Evolutionary conservation across 2,797 vertebrate genomes (phyloP).

Genomic region (Danio choprae): DNA sequence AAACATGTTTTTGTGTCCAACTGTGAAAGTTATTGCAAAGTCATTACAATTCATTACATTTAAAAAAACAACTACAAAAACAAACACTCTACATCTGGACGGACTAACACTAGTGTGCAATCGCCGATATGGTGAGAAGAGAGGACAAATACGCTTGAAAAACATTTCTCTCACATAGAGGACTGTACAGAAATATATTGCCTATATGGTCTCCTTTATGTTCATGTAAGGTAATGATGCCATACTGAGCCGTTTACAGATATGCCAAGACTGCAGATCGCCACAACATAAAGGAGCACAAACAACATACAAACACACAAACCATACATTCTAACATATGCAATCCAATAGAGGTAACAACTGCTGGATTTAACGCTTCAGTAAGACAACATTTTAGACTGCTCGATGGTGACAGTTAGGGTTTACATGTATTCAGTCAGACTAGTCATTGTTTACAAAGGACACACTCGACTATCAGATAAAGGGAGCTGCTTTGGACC

Average conservation of each 20-base stretch:
- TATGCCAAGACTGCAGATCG: conserved; percentile 26
- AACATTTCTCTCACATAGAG: not conserved
- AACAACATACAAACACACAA: conserved; percentile 26
- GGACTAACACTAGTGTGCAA: not conserved
- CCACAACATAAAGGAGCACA: conserved; percentile 34
- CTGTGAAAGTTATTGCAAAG: conserved; percentile 11
- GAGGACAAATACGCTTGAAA: not conserved
- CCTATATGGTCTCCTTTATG: not conserved
- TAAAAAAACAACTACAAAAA: too few relatives aligned
- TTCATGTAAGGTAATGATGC: conserved; percentile 3
- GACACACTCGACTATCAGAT: conserved; percentile 49
- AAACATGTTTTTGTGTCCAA: not conserved
- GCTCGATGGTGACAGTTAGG: conserved; percentile 16
- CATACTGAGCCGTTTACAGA: conserved; percentile 28
- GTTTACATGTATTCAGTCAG: conserved; percentile 10
- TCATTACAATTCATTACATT: not conserved
- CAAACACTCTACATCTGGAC: not conserved
- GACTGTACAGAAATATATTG: conserved; percentile 16
- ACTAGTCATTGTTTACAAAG: conserved; percentile 47
- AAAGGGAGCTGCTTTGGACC: conserved; percentile 50
- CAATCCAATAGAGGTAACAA: conserved; percentile 23
- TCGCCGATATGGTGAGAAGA: not conserved
- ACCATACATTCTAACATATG: conserved; percentile 28
- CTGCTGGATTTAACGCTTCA: conserved; percentile 13
- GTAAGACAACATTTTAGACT: conserved; percentile 18